Conservation (phyloP, 2,888 invertebrate species). For the Lasioglossum oenotherae region DNA sequence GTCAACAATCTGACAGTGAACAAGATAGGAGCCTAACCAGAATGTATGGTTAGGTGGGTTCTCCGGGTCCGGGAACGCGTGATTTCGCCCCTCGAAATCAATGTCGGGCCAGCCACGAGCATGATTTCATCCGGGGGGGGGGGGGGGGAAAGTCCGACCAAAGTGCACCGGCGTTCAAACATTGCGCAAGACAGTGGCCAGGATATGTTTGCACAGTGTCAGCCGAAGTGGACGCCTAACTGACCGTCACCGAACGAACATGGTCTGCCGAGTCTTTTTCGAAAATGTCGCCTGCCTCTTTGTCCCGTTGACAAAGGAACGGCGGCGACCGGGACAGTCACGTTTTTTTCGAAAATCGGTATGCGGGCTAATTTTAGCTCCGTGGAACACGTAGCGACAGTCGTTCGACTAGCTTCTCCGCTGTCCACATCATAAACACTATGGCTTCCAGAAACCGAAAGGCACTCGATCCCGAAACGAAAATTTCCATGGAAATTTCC, state of each 20-base stretch:
- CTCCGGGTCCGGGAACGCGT: background rate
- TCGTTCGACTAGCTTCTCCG: background rate
- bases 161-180: conserved; percentile 18
- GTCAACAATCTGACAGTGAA: conserved; percentile 81
- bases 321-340: background rate
- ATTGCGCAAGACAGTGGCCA: conserved; percentile 16
- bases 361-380: background rate
- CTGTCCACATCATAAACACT: background rate
- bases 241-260: background rate
- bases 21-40: conserved; percentile 65
- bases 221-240: conserved; percentile 18
- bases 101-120: conserved; percentile 39
- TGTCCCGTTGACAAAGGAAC: background rate
- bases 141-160: conserved; percentile 4
- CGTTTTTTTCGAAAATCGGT: background rate
- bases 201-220: conserved; percentile 13
- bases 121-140: conserved; percentile 20
- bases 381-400: background rate
- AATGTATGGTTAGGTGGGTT: conserved; percentile 44
- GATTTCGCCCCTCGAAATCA: conserved; percentile 34
- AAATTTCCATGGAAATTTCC: background rate
- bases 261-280: background rate
- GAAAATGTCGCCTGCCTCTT: conserved; percentile 13
- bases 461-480: background rate
- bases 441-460: background rate